Conservation (phyloP, 2,113 vertebrate species). For the Percopsis transmontana region DNA sequence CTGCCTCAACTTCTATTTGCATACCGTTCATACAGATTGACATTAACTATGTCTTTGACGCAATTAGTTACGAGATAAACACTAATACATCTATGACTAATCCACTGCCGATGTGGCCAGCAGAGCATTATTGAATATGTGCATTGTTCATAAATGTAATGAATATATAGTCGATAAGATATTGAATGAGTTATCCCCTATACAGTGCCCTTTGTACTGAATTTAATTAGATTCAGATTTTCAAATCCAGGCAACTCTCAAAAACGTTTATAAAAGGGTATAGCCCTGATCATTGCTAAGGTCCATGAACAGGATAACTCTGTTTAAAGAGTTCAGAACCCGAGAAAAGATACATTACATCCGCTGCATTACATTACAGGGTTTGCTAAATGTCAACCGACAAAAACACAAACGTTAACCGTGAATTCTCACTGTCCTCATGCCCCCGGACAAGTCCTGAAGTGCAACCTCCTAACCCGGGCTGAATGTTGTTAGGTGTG, state of each 20-base stretch:
- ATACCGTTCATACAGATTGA: conserved; percentile 32
- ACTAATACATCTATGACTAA: conserved; percentile 24
- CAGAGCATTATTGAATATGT: conserved; percentile 26
- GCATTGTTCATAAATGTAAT: conserved; percentile 20
- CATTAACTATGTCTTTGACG: conserved; percentile 34
- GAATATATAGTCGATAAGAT: neutral
- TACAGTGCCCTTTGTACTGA: conserved; percentile 3
- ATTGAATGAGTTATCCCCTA: conserved; percentile 18
- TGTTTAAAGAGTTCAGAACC: no score
- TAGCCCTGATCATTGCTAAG: neutral
- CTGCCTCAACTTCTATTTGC: conserved; percentile 14
- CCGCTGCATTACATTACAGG: neutral
- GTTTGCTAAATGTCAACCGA: conserved; percentile 11
- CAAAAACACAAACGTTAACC: conserved; percentile 37
- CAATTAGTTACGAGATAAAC: conserved; percentile 44
- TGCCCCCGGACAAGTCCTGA: conserved; percentile 42
- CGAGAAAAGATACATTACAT: no score
- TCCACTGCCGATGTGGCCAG: conserved; percentile 26
- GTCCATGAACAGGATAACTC: no score
- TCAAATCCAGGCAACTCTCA: neutral
- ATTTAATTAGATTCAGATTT: neutral
- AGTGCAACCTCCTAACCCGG: conserved; percentile 28
- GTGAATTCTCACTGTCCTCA: conserved; percentile 56
- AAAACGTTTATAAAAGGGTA: neutral
- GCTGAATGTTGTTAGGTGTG: conserved; percentile 23